Conservation (phyloP, 2,888 invertebrate species). For the Embidobia sp. region DNA sequence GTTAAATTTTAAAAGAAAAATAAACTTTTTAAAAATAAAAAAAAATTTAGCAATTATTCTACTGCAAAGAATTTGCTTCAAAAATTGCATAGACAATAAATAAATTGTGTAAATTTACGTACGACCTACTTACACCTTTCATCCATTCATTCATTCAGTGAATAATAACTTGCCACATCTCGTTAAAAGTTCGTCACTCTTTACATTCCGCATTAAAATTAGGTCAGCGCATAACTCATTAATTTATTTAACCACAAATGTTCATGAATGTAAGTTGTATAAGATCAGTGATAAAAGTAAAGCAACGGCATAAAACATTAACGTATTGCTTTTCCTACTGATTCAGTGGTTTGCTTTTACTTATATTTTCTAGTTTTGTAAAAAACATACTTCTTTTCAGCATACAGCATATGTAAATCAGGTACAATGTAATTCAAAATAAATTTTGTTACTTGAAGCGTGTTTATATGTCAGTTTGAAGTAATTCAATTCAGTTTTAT, state of each 20-base stretch:
- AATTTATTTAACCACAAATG: slow-evolving; percentile 39
- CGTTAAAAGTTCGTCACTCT: slow-evolving; percentile 46
- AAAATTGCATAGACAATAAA: slow-evolving; percentile 14
- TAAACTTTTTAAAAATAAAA: too few species aligned
- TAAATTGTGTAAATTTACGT: slow-evolving; percentile 16
- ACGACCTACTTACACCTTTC: slow-evolving; percentile 25
- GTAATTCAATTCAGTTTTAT: too few species aligned
- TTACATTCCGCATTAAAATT: slow-evolving; percentile 17
- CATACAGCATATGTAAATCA: slow-evolving; percentile 3
- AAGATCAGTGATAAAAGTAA: slow-evolving; percentile 32
- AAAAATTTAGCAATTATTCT: too few species aligned
- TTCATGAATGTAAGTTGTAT: slow-evolving; percentile 5
- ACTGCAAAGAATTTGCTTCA: not conserved
- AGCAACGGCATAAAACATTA: not conserved
- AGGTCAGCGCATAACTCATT: slow-evolving; percentile 35
- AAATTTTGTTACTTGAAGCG: not conserved
- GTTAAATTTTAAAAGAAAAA: not conserved
- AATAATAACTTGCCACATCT: slow-evolving; percentile 37
- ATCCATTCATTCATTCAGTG: slow-evolving; percentile 24
- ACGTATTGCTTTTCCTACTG: slow-evolving; percentile 5
- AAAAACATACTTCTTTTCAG: slow-evolving; percentile 13
- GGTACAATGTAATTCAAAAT: not conserved
- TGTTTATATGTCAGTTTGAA: too few species aligned
- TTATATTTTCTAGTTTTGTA: slow-evolving; percentile 1
- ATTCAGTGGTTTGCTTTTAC: slow-evolving; percentile 1